Conservation (phyloP, 2,888 invertebrate genomes). For the Dione vanillae region DNA sequence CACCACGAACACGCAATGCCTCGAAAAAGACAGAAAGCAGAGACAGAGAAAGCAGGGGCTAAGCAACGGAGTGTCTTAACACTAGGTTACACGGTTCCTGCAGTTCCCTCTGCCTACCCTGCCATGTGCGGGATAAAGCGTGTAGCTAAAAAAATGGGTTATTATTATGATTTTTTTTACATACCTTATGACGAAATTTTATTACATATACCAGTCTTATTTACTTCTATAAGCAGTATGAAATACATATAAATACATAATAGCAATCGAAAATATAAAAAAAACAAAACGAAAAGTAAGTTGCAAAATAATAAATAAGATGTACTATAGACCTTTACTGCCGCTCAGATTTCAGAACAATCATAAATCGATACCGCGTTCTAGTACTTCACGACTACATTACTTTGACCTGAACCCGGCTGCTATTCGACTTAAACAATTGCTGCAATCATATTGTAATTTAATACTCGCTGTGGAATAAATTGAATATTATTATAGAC, state of each 20-base stretch:
- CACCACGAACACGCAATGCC: no score
- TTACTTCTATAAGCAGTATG: no score
- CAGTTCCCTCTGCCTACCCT: no score
- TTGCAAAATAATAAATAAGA: neutral
- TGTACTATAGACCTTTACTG: neutral
- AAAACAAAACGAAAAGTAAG: neutral
- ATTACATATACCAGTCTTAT: no score
- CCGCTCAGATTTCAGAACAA: constrained; percentile 17
- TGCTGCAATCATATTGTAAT: constrained; percentile 17
- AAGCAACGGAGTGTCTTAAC: no score
- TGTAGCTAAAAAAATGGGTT: no score
- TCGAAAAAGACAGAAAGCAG: no score
- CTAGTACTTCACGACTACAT: constrained; percentile 10
- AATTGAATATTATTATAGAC: constrained; percentile 8
- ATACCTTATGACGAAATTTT: no score
- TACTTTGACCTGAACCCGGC: constrained; percentile 30
- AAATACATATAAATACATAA: neutral
- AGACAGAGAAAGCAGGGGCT: no score
- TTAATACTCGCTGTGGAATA: constrained; percentile 6
- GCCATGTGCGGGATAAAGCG: no score
- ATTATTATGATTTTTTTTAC: no score
- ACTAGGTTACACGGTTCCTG: no score
- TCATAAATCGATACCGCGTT: constrained; percentile 32
- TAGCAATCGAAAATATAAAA: neutral
- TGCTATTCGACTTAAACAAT: constrained; percentile 26